phyloP scores from a whole-genome alignment of 2,797 vertebrate species.

The Danio tinwini region DNA sequence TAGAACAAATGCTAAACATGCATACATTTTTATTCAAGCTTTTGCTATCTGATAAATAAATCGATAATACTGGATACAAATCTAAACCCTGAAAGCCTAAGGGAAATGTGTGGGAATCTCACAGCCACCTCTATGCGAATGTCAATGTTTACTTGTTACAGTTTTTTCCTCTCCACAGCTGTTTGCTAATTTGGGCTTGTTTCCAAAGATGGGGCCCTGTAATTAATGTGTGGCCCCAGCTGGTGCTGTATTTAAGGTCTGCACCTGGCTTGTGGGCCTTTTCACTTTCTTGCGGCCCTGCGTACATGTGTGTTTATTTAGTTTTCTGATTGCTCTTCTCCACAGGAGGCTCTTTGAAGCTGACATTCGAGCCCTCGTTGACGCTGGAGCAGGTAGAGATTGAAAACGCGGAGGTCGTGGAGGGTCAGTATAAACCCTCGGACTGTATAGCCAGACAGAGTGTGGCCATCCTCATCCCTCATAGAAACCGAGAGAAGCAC shows the following conservation, averaged over 20 bases:
- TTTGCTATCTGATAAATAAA: background rate
- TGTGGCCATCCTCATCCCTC: slow-evolving; percentile 91
- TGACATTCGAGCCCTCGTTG: slow-evolving; percentile 84
- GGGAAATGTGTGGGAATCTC: slow-evolving; percentile 35
- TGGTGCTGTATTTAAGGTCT: slow-evolving; percentile 8
- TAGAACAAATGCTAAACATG: background rate
- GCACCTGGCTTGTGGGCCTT: slow-evolving; percentile 26
- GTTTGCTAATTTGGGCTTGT: slow-evolving; percentile 8
- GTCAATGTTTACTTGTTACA: slow-evolving; percentile 36
- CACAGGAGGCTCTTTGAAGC: slow-evolving; percentile 82
- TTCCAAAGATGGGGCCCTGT: background rate
- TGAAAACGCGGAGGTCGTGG: slow-evolving; percentile 80
- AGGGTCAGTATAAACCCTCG: slow-evolving; percentile 80
- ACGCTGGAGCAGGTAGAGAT: slow-evolving; percentile 82
- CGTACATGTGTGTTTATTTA: background rate
- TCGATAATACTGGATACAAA: background rate
- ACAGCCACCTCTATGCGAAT: slow-evolving; percentile 18
- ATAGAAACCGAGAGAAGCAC: slow-evolving; percentile 90
- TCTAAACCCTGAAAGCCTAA: background rate
- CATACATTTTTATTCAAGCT: background rate
- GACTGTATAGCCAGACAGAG: slow-evolving; percentile 85
- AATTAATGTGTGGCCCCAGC: slow-evolving; percentile 32
- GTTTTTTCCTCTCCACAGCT: slow-evolving; percentile 9
- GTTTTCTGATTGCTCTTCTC: slow-evolving; percentile 16
- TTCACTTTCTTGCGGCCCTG: background rate